Evolutionary conservation across 37 sponge, comb jelly and placozoan genomes (phyloP), one percentile per base, ranked within the genome.

Genomic region (Dysidea cf. avara): DNA sequence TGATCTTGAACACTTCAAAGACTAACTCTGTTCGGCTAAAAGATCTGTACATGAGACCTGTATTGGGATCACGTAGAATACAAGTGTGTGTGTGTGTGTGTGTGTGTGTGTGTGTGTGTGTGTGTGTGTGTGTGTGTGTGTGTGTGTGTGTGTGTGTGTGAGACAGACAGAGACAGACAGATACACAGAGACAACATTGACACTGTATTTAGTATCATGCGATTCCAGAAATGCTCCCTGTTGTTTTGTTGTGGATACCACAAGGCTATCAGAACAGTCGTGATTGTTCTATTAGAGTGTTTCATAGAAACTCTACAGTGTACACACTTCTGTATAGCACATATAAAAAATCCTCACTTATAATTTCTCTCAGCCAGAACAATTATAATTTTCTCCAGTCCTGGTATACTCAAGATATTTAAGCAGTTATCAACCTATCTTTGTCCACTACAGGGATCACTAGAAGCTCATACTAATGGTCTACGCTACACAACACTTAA

Each of bases 21-120:
- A 80, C 85, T 6, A 92, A 89, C 55, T 93, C 99, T 18, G n/a
- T n/a, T n/a, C 82, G 96, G 39, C 86, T 98, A 48, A 98, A 92
- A 53, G 99, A 98, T 58, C 86, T 98, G 53, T 98, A 89, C 81
- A 85, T 95, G 71, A 66, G 99, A 39, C 99, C 99, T 22, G 73
- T 79, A 57, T 69, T 95, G 7, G 91, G 90, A 0, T 62, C 87
- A 3, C 76, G 90, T 37, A 83, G 88, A 38, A 46, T 93, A 40
- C 86, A 84, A 69, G 94, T 90, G 35, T 30, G 47, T 2, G 1
- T 30, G 25, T 61, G 4, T 60, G n/a, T 16, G 3, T 57, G 59
- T 30, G 31, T 26, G 59, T 57, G 26, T 38, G 3, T 2, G 3
- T 26, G 28, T 11, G 59, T 57, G 22, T 54, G 56, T 2, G 2